Evolutionary conservation across 2,888 invertebrate species (phyloP), one percentile per base, ranked within the genome.

Genomic region (Caenorhabditis angaria): DNA sequence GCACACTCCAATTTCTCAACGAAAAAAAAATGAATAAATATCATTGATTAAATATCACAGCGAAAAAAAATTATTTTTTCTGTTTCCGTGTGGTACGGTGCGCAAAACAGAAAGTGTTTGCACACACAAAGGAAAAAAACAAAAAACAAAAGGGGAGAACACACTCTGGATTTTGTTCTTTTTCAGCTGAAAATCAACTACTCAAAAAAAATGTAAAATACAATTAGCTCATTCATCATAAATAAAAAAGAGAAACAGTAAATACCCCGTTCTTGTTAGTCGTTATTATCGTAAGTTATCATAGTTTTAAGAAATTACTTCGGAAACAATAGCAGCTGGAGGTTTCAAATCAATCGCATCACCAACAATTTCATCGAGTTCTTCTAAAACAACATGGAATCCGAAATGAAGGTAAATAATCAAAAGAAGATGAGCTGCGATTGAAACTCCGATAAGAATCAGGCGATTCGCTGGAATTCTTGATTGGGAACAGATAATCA

Each of bases 321-420:
- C 41, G 6, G 41, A 12, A 5, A 18, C 41, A 12, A 14, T 18
- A 41, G 18, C 54, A 4, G 25, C 14, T 27, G 8, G 27, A 27
- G 2, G 12, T n/a, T 68, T 64, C 60, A 51, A 60, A 28, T 64
- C 76, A 27, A 75, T 67, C 10, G 65, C 70, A 12, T 72, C 76
- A n/a, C 71, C 72, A 22, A 76, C 66, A 20, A 76, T 70, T 60
- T 76, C 76, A 51, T 76, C 76, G 20, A 76, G 58, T 65, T 76
- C 76, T 84, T 84, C 85, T 22, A 90, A 89, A 72, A 89, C 87
- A 61, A 88, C 87, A 78, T 90, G 89, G 83, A 89, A 90, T 14
- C 89, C 89, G 82, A 90, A 90, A 82, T 90, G 90, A 54, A 90
- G 82, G 80, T 89, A 90, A n/a, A 89, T 81, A 41, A 90, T 85